A percentile compares a stretch with the other conserved stretches of the same genome.
These are phyloP conservation scores for Pectinophora gossypiella DNA, from an alignment of 1,140 invertebrate genomes.

Conservation along the genomic window DNA sequence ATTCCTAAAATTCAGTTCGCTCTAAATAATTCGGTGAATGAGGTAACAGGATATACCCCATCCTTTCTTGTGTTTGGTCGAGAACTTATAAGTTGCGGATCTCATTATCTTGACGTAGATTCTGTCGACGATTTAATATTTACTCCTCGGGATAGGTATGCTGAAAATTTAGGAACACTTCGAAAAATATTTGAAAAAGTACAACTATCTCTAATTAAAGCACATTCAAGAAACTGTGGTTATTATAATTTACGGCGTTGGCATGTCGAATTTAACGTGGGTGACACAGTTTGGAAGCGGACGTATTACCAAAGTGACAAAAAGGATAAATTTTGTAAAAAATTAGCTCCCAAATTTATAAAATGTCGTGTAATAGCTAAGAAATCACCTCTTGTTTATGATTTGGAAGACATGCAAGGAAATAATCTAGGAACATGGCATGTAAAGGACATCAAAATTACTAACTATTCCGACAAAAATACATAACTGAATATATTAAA, in stretches of 20 bases:
- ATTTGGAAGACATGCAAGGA: not conserved
- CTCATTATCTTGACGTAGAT: slow-evolving; percentile 13
- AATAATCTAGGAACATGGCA: not conserved
- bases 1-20: slow-evolving; percentile 4
- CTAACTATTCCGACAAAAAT: not conserved
- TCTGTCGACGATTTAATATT: not conserved
- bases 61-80: slow-evolving; percentile 19
- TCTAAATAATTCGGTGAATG: not conserved
- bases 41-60: slow-evolving; percentile 18
- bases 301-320: slow-evolving; percentile 9
- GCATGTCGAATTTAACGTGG: slow-evolving; percentile 3
- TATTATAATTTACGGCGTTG: slow-evolving; percentile 3
- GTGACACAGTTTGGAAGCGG: slow-evolving; percentile 5
- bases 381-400: slow-evolving; percentile 6
- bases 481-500: not conserved
- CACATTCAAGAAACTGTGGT: not conserved
- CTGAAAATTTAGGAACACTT: slow-evolving; percentile 6
- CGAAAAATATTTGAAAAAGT: not conserved
- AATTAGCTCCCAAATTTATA: slow-evolving; percentile 8
- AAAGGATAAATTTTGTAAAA: not conserved
- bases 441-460: slow-evolving; percentile 6
- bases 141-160: slow-evolving; percentile 1
- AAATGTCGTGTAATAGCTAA: slow-evolving; percentile 3
- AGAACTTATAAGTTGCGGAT: slow-evolving; percentile 16
- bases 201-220: not conserved